These are phyloP conservation scores for Sebastes alutus DNA, from an alignment of 2,797 vertebrate species.

Conservation along the genomic window DNA sequence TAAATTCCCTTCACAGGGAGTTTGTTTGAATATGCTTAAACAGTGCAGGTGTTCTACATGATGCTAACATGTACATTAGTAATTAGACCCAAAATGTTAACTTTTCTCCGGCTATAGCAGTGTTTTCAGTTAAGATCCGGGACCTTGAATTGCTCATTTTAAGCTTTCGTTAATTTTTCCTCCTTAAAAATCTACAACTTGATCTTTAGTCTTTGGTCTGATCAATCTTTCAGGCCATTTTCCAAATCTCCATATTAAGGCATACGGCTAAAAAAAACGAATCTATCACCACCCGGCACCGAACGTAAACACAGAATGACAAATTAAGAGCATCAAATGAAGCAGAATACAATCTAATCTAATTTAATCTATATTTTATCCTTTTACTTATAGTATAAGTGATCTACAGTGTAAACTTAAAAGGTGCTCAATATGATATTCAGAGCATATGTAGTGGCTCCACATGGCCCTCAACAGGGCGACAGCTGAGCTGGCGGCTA, in stretches of 20 bases:
- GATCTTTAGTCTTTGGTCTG: not conserved
- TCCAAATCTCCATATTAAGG: conserved; percentile 1
- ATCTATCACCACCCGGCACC: too few relatives aligned
- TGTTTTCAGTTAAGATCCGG: conserved; percentile 1
- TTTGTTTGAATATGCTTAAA: not conserved
- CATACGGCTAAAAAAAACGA: too few relatives aligned
- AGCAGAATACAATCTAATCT: too few relatives aligned
- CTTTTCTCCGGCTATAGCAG: not conserved
- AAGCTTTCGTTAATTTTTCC: not conserved
- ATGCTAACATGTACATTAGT: not conserved
- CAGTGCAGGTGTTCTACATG: not conserved
- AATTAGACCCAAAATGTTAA: conserved; percentile 5
- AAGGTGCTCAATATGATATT: too few relatives aligned
- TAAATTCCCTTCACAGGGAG: conserved; percentile 19
- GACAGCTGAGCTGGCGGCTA: too few relatives aligned
- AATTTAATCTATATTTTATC: too few relatives aligned
- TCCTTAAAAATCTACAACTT: not conserved
- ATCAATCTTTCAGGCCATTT: conserved; percentile 2
- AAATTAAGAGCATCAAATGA: too few relatives aligned
- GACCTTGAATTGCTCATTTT: conserved; percentile 7
- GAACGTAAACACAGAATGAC: too few relatives aligned
- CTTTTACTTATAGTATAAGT: too few relatives aligned
- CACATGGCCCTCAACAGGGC: too few relatives aligned
- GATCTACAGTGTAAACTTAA: too few relatives aligned
- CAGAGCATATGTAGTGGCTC: too few relatives aligned